phyloP scores from a whole-genome alignment of 2,888 invertebrate species.

The Oxystoma pomonae region DNA sequence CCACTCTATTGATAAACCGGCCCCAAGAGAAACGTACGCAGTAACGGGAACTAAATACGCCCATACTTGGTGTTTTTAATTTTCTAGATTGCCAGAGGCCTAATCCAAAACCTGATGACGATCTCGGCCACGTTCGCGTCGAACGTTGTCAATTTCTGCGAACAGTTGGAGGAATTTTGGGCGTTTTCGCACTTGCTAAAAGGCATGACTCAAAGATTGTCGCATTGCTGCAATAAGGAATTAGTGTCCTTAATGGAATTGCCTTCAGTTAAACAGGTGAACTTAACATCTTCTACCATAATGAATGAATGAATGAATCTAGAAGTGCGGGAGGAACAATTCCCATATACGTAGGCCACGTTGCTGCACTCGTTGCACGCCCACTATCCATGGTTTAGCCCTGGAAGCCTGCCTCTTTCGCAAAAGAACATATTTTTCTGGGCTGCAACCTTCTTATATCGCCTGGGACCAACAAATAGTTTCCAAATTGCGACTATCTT shows the following conservation, averaged over 20 bases:
- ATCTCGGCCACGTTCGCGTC: constrained; percentile 69
- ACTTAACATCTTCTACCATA: too few relatives aligned
- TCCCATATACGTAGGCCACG: too few relatives aligned
- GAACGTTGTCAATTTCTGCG: constrained; percentile 75
- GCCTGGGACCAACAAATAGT: too few relatives aligned
- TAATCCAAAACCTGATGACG: constrained; percentile 71
- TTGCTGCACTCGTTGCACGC: too few relatives aligned
- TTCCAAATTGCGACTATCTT: too few relatives aligned
- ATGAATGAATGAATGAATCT: too few relatives aligned
- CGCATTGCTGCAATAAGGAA: constrained; percentile 77
- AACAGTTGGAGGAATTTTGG: constrained; percentile 78
- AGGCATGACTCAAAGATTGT: constrained; percentile 68
- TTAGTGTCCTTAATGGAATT: constrained; percentile 80
- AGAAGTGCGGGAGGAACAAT: too few relatives aligned
- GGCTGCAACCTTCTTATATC: too few relatives aligned
- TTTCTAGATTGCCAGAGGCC: constrained; percentile 64
- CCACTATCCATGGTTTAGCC: too few relatives aligned
- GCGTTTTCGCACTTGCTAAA: constrained; percentile 71
- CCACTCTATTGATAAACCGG: too few relatives aligned
- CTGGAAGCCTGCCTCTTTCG: too few relatives aligned
- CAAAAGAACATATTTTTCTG: too few relatives aligned
- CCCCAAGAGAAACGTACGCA: not conserved
- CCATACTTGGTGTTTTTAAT: not conserved
- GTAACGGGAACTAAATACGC: not conserved
- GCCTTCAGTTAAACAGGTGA: constrained; percentile 83